Base-by-base conservation (phyloP, 2,113 vertebrate genomes). In the Monopterus albus region DNA sequence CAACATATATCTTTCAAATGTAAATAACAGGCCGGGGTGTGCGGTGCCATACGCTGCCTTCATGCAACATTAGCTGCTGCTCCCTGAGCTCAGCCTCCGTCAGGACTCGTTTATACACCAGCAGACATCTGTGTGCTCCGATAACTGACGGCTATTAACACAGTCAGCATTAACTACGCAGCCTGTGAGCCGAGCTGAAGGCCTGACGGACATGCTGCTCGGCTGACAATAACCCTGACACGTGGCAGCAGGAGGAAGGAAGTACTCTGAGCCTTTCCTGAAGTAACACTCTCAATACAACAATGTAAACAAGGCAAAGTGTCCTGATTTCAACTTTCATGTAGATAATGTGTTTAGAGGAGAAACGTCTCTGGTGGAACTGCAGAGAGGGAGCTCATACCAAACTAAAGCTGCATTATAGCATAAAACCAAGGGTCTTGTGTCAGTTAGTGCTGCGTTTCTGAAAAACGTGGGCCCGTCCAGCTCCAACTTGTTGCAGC, bases 61-160 rank as follows among this genome's bases (percentile, higher is more conserved):
- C 94, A 94, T 82, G 94, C 93, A 92, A 94, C 93, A 94, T 94
- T 94, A 95, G 91, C 91, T 91, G 94, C 94, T 91, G 93, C 93
- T 94, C 91, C 92, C 94, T 65, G 94, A 91, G 61, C 61, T 88
- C 81, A 87, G 93, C 92, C 91, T 93, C 90, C 92, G 91, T 92
- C 51, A 91, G 92, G 89, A 89, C 94, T 93, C 92, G 63, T 94
- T 94, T 93, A 94, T 93, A 94, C 92, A 92, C 93, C 94, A 91
- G 81, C 91, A 92, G 92, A 94, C 94, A 94, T 95, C 95, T 95
- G 95, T 91, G 94, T 89, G 92, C 91, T 92, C 92, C 90, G 94
- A 95, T 95, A 94, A 92, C 93, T 93, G 93, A 94, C 92, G 93
- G 92, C 93, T 93, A 93, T 92, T 94, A 94, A 94, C 93, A 93